Base-by-base conservation (phyloP, 2,113 vertebrate genomes). In the Mus spicilegus region DNA sequence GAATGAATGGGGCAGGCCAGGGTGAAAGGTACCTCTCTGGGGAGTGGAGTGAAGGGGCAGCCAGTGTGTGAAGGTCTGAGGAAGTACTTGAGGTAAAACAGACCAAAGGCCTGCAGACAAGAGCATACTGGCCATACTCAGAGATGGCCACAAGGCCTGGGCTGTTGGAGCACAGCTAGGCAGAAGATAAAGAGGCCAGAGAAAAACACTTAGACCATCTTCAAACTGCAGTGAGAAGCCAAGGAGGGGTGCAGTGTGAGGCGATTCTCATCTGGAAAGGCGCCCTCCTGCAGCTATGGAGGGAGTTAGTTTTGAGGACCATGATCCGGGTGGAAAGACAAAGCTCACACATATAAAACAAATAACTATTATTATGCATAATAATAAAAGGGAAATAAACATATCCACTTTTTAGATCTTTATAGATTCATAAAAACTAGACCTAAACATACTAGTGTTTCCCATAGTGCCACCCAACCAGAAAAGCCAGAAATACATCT, bases 81-180 rank as follows among this genome's bases (percentile, higher is more conserved):
- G 7, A 30, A 30, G 20, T 12, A 14, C 19, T 33, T 19, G 78
- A 73, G 4, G 30, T 5, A 58, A 30, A 91, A 30, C 46, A 33
- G 7, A 0, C 5, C 9, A 22, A n/a, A 7, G 54, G 14, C 39
- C 39, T 3, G n/a, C 19, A 58, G 19, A 75, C 7, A 51, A 56
- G 28, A 24, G n/a, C 14, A 28, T 1, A 0, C 26, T 8, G 42
- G 0, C 20, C 28, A 8, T 20, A 9, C 3, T 19, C 39, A 84
- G 56, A 46, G 14, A 33, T 22, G 75, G 20, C 8, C 22, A 46
- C 33, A 16, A 39, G 70, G n/a, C 39, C 58, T 51, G n/a, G 26
- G 7, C 69, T 88, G 30, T 36, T 61, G 14, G 36, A n/a, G 30
- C 19, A 51, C 51, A 61, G 7, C 28, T 61, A 73, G 26, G 42